A percentile compares a stretch with the other conserved stretches of the same genome.
Evolutionary conservation across 2,797 vertebrate species (phyloP).

Genomic region (Diplodus puntazzo): DNA sequence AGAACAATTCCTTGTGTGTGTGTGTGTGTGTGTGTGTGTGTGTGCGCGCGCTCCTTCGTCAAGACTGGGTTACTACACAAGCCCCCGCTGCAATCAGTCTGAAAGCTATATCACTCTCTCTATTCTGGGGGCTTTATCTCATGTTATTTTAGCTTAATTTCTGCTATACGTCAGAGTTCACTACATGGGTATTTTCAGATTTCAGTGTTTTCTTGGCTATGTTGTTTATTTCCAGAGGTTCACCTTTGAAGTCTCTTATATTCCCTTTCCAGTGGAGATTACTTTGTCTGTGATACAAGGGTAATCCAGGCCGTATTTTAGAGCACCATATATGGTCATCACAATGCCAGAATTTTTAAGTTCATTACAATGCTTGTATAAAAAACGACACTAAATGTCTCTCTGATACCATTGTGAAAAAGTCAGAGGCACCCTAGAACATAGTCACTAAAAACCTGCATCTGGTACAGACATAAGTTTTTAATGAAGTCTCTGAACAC

Average conservation of each 20-base stretch:
- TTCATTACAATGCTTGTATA: too few species aligned
- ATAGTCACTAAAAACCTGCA: too few species aligned
- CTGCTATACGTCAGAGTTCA: slow-evolving; percentile 73
- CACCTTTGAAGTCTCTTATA: slow-evolving; percentile 22
- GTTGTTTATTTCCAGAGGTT: slow-evolving; percentile 40
- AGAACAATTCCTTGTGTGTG: slow-evolving; percentile 28
- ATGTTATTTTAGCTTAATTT: slow-evolving; percentile 75
- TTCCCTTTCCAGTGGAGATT: slow-evolving; percentile 20
- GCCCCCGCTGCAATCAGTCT: slow-evolving; percentile 67
- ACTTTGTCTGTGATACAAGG: slow-evolving; percentile 19
- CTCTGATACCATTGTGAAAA: too few species aligned
- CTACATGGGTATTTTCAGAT: slow-evolving; percentile 64
- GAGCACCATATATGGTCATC: not conserved
- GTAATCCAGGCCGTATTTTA: slow-evolving; percentile 27
- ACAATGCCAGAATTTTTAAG: too few species aligned
- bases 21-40: not conserved
- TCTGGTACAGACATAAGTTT: too few species aligned
- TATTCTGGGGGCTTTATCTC: slow-evolving; percentile 82
- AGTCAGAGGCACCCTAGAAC: too few species aligned
- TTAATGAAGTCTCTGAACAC: too few species aligned
- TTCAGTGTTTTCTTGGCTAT: slow-evolving; percentile 44
- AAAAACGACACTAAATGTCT: too few species aligned
- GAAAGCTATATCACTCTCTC: slow-evolving; percentile 66
- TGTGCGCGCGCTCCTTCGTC: not conserved
- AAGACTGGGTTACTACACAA: slow-evolving; percentile 31